Evolutionary conservation across 2,888 invertebrate species (phyloP), one percentile per base, ranked within the genome.

Genomic region (Lithophane ornitopus): DNA sequence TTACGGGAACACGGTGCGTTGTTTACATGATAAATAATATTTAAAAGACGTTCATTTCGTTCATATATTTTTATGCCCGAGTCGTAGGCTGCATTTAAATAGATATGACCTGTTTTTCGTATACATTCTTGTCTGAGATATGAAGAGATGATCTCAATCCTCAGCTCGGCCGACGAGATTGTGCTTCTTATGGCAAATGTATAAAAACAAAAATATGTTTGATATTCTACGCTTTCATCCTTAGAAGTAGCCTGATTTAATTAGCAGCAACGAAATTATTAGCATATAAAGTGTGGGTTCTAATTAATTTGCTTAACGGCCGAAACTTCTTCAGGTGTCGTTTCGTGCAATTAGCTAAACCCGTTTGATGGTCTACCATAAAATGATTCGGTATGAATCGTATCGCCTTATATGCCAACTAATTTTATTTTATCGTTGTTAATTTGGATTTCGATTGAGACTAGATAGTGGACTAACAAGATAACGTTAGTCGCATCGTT

Each of bases 21-120:
- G 90, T 92, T 91, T 91, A 91, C 85, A 88, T 83, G 78, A 90
- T 92, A 91, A 92, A 92, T 90, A 89, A 90, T 90, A 91, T 91
- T 87, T 82, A 85, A 88, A 90, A 88, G 87, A 88, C 89, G 86
- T 89, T 86, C 84, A 88, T 90, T 89, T 86, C 77, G 77, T 84
- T 71, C 78, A 72, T 78, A 82, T 88, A 74, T 82, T 82, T 85
- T 86, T 82, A 86, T 87, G 86, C 75, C 74, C 66, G 81, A 86
- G 79, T 88, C 77, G 75, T 86, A 85, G 83, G 79, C 77, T 84
- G 81, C 79, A 86, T 87, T 89, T 78, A 86, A 89, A 89, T 88
- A 90, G 87, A 88, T 74, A 83, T 88, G 89, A 89, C 90, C 90
- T 84, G 81, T 88, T 91, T 90, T 76, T 74, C 74, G 66, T 80